Evolutionary conservation across 2,113 vertebrate species (phyloP).

Genomic region (Ornithorhynchus anatinus): DNA sequence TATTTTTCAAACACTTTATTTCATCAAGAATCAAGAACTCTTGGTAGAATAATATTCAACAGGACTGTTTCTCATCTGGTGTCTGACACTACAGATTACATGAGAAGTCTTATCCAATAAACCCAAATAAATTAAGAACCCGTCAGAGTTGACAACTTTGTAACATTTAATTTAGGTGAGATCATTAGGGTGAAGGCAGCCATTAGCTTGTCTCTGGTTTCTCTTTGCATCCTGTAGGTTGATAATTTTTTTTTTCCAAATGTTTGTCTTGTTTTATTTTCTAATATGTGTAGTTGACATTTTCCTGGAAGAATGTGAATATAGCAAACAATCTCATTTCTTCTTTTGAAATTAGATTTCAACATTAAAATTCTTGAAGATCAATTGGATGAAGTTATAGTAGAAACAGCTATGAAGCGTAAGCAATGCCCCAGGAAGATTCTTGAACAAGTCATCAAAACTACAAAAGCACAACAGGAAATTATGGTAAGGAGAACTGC

Average conservation of each 20-base stretch:
- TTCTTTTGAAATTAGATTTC: constrained; percentile 56
- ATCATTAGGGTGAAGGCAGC: neutral
- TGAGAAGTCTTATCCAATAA: too few species aligned
- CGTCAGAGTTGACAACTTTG: neutral
- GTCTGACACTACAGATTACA: too few species aligned
- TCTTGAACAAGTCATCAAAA: constrained; percentile 74
- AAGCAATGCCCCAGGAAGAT: constrained; percentile 83
- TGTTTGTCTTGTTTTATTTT: neutral
- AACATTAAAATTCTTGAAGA: constrained; percentile 78
- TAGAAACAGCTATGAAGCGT: constrained; percentile 80
- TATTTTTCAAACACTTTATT: too few species aligned
- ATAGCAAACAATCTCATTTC: neutral
- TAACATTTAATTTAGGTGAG: neutral
- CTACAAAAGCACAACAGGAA: constrained; percentile 83
- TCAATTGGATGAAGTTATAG: constrained; percentile 84
- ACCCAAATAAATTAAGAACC: too few species aligned
- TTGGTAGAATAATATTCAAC: too few species aligned
- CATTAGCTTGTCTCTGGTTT: neutral
- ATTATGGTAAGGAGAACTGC: constrained; percentile 78
- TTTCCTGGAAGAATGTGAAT: neutral
- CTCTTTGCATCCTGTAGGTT: rapidly evolving
- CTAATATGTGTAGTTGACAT: neutral
- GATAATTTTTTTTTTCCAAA: neutral
- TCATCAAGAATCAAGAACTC: too few species aligned
- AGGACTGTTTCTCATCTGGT: too few species aligned